phyloP scores from a whole-genome alignment of 2,113 vertebrate species.

The Pseudorectes ferrugineus region DNA sequence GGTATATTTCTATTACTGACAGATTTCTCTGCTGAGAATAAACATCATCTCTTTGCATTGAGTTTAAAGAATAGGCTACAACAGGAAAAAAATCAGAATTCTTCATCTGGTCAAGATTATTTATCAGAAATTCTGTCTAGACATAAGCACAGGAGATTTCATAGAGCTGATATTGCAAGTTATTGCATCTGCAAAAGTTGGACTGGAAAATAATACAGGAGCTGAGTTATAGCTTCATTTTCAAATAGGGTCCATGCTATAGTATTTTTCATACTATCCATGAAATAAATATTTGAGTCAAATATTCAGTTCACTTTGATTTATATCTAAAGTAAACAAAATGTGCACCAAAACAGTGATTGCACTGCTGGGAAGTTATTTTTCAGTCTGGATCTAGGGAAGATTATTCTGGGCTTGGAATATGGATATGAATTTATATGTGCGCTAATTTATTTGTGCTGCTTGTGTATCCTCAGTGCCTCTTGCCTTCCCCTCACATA shows the following conservation, averaged over 20 bases:
- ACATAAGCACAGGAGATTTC: not conserved
- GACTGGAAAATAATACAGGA: not conserved
- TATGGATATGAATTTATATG: not conserved
- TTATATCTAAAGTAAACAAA: not conserved
- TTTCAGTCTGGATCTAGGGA: not conserved
- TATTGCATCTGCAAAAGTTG: not conserved
- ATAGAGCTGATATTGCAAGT: not conserved
- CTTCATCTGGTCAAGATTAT: not conserved
- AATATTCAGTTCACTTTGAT: not conserved
- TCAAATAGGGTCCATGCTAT: not conserved
- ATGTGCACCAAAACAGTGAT: not conserved
- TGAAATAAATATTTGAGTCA: conserved; percentile 11
- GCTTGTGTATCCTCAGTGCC: not conserved
- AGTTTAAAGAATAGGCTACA: conserved; percentile 18
- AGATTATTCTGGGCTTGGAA: not conserved
- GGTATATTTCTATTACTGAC: not conserved
- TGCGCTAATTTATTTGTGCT: not conserved
- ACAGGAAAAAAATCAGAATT: not conserved
- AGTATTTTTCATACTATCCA: conserved; percentile 2
- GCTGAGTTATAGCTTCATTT: conserved; percentile 19
- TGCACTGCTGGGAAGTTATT: not conserved
- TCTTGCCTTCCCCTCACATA: not conserved
- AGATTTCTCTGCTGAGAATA: not conserved
- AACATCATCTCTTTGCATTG: not conserved
- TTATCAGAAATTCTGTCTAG: conserved; percentile 13